These are phyloP conservation scores for Neosalanx taihuensis DNA, from an alignment of 2,797 vertebrate species.

Conservation along the genomic window DNA sequence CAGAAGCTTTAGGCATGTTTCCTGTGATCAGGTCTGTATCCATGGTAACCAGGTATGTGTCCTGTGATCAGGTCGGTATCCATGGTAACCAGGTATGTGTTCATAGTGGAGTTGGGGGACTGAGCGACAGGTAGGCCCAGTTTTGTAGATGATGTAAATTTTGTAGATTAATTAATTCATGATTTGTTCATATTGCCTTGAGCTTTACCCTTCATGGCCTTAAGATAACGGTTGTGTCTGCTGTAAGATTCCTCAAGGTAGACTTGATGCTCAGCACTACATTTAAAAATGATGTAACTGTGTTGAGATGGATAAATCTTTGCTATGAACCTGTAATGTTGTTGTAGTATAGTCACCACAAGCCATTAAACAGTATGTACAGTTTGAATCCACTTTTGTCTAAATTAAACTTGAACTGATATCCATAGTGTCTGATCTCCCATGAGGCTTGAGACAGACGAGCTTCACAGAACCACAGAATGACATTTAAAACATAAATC, in stretches of 20 bases:
- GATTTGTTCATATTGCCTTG: background rate
- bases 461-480: background rate
- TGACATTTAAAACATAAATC: conserved; percentile 41
- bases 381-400: conserved; percentile 4
- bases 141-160: background rate
- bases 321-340: background rate
- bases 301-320: background rate
- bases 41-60: background rate
- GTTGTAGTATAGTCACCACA: conserved; percentile 7
- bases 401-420: conserved; percentile 21
- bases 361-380: conserved; percentile 6
- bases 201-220: background rate
- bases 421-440: background rate
- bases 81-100: background rate
- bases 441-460: background rate
- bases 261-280: background rate
- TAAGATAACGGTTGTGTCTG: background rate
- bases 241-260: background rate
- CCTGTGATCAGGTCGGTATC: background rate
- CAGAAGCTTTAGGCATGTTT: background rate
- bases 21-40: background rate
- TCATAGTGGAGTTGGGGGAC: background rate
- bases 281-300: background rate
- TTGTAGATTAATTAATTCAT: background rate
- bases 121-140: background rate